Evolutionary conservation across 1,140 invertebrate species (phyloP).

Genomic region (Caligus rogercresseyi): DNA sequence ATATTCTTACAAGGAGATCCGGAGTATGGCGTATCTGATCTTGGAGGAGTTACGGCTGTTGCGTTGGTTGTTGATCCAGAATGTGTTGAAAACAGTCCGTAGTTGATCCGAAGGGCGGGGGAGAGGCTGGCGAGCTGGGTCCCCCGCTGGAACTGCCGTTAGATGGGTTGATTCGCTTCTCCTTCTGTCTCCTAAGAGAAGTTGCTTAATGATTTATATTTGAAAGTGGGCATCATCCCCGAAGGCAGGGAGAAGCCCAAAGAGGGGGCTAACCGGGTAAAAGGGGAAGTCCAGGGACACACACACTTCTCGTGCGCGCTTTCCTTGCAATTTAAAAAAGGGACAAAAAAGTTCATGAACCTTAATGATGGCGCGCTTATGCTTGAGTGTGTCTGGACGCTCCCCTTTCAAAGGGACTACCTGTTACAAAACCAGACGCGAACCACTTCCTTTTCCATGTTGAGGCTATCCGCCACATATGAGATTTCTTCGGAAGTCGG

Average conservation of each 20-base stretch:
- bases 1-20: constrained; percentile 10
- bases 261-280: not conserved
- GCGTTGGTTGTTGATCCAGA: not conserved
- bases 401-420: constrained; percentile 1
- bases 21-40: constrained; percentile 2
- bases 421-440: constrained; percentile 90
- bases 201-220: constrained; percentile 1
- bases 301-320: too few relatives aligned
- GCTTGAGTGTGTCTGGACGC: not conserved
- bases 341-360: not conserved
- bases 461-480: constrained; percentile 69
- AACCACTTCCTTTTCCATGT: constrained; percentile 95
- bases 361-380: not conserved
- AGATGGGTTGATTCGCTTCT: constrained; percentile 94
- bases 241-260: not conserved
- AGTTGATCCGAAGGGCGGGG: constrained; percentile 10
- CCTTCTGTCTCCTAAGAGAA: constrained; percentile 65
- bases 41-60: constrained; percentile 1
- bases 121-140: constrained; percentile 13
- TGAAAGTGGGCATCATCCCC: not conserved
- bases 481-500: constrained; percentile 92
- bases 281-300: not conserved
- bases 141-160: not conserved
- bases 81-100: not conserved
- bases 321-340: too few relatives aligned